Base-by-base conservation (phyloP, 2,113 vertebrate species). In the Parus major region DNA sequence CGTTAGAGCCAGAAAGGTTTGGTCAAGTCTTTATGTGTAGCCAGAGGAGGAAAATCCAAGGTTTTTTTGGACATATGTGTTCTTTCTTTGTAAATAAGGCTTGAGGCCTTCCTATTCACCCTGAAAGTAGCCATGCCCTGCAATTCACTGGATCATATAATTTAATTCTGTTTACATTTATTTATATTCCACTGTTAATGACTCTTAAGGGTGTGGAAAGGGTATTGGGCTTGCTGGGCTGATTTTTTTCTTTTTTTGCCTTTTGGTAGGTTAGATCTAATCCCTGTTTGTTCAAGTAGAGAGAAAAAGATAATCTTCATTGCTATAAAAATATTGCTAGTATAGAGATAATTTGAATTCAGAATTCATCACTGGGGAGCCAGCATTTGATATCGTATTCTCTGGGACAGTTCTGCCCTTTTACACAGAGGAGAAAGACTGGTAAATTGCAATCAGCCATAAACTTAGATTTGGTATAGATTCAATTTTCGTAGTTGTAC, bases 11-110 rank as follows among this genome's bases (percentile, higher is more conserved):
- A 10, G 27, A 46, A 71, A n/a, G 35, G 17, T 20, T 63, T 41
- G n/a, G 19, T 53, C 5, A 36, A 70, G 21, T 36, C 27, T 60
- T 68, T 19, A 6, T 44, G 7, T 25, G 31, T 53, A 57, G 35
- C 25, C 12, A 46, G 52, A 75, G 12, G 17, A 79, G 11, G n/a
- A 68, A 90, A 83, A 55, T 35, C 17, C 36, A 89, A 56, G 6
- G 13, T 4, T 0, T 50, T 61, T 47, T 76, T 76, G 3, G 6
- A 12, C 28, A 6, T 53, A 7, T 0, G 1, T n/a, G 14, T 63
- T 83, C 19, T 55, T 91, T 57, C 7, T 73, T 12, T 42, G 12
- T 25, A 50, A 70, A 23, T 68, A 42, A 83, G 36, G 20, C 15
- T n/a, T 61, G 17, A 77, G 17, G 8, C 31, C 5, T 44, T 49